Conservation (phyloP, 2,113 vertebrate species). For the Clarias macrocephalus region DNA sequence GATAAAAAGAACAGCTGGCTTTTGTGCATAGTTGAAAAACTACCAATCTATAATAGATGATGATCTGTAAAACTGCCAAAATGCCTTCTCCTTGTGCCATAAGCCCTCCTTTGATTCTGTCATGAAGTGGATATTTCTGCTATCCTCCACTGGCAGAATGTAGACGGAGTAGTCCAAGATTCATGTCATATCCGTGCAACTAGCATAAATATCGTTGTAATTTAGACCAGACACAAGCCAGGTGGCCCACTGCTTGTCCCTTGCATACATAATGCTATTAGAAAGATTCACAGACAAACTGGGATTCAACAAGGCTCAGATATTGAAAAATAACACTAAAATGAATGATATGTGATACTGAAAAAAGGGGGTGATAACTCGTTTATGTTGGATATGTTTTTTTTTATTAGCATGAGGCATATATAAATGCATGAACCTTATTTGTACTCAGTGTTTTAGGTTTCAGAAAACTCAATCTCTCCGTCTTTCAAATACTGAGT, state of each 20-base stretch:
- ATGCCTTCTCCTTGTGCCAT: constrained; percentile 53
- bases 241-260: constrained; percentile 28
- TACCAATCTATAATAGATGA: constrained; percentile 75
- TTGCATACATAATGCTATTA: constrained; percentile 34
- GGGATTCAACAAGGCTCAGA: constrained; percentile 41
- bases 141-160: constrained; percentile 39
- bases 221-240: constrained; percentile 44
- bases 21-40: constrained; percentile 74
- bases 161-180: constrained; percentile 36
- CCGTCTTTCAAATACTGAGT: neutral
- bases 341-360: constrained; percentile 54
- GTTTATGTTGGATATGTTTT: constrained; percentile 62
- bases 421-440: constrained; percentile 18
- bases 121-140: constrained; percentile 51
- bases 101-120: constrained; percentile 65
- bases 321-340: constrained; percentile 64
- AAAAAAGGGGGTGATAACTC: constrained; percentile 51
- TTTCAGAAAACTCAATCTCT: neutral
- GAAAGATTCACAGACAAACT: constrained; percentile 36
- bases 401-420: constrained; percentile 49
- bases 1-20: constrained; percentile 75
- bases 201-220: constrained; percentile 48
- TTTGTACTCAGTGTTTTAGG: neutral
- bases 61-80: constrained; percentile 74
- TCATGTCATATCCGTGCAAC: constrained; percentile 36